These are phyloP conservation scores for Serrognathus titanus DNA, from an alignment of 2,888 invertebrate species.

Conservation along the genomic window DNA sequence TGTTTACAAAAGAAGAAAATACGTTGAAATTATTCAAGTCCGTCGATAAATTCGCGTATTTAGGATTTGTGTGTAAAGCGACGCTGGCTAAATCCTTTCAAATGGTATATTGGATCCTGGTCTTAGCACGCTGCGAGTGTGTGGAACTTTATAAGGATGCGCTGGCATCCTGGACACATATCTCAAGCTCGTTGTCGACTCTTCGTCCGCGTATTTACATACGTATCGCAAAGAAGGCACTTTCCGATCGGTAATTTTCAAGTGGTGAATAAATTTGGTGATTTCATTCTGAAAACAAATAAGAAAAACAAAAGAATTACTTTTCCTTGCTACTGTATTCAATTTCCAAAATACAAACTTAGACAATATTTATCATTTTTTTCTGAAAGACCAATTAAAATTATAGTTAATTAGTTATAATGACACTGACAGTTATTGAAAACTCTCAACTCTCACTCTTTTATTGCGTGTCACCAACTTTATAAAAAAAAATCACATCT, in stretches of 20 bases:
- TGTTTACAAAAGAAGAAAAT: constrained; percentile 13
- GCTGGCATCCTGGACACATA: constrained; percentile 19
- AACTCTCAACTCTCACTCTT: too few species aligned
- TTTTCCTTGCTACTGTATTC: too few species aligned
- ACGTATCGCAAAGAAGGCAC: neutral
- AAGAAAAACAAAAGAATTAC: too few species aligned
- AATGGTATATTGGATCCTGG: constrained; percentile 46
- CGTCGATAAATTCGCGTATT: constrained; percentile 49
- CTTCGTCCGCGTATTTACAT: constrained; percentile 11
- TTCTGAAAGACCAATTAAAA: too few species aligned
- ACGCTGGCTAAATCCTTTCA: constrained; percentile 48
- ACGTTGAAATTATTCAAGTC: constrained; percentile 29
- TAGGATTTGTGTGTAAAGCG: constrained; percentile 48
- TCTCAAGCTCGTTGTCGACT: constrained; percentile 9
- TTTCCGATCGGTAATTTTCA: neutral
- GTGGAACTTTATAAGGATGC: constrained; percentile 29
- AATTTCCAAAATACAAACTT: too few species aligned
- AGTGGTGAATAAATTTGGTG: neutral
- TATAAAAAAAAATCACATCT: too few species aligned
- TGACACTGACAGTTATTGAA: too few species aligned
- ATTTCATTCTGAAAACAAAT: too few species aligned
- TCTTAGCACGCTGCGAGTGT: constrained; percentile 28
- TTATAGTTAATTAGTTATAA: too few species aligned
- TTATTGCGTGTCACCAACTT: too few species aligned
- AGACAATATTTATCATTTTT: too few species aligned